phyloP scores from a whole-genome alignment of 53 echinoderm and acorn worm species.

The Apostichopus leukothele region DNA sequence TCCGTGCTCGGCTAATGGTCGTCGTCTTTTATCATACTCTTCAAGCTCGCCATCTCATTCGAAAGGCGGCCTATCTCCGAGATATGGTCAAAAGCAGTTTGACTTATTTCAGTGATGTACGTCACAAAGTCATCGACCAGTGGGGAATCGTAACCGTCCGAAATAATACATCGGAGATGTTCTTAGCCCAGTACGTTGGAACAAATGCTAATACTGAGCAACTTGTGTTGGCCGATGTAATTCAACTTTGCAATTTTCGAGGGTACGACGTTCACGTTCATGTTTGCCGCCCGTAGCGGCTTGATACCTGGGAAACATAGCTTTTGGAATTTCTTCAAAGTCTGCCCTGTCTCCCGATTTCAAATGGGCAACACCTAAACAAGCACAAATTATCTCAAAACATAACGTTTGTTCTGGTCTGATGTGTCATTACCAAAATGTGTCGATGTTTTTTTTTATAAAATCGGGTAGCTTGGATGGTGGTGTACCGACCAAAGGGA shows the following conservation, averaged over 20 bases:
- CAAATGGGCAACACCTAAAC: constrained; percentile 26
- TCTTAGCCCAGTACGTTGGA: constrained; percentile 50
- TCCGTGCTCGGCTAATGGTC: neutral
- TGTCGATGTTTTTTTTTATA: neutral
- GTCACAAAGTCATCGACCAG: constrained; percentile 43
- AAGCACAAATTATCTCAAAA: constrained; percentile 30
- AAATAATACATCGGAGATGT: constrained; percentile 35
- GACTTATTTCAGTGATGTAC: constrained; percentile 39
- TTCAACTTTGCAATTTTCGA: constrained; percentile 4
- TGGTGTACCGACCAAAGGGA: constrained; percentile 33
- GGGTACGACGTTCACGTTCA: neutral
- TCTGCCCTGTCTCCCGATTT: neutral
- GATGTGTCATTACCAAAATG: neutral
- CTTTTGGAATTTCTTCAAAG: constrained; percentile 4
- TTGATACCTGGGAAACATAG: neutral
- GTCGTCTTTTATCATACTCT: neutral
- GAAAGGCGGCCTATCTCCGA: neutral
- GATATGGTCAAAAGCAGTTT: constrained; percentile 27
- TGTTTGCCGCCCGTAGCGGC: neutral
- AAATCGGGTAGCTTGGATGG: constrained; percentile 7
- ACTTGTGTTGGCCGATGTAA: constrained; percentile 17
- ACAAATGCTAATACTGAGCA: constrained; percentile 50
- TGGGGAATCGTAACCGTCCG: constrained; percentile 25
- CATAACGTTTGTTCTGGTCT: too few relatives aligned
- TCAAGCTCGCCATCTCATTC: too few relatives aligned